Conservation (phyloP, 2,888 invertebrate species). For the Galerucella calmariensis region DNA sequence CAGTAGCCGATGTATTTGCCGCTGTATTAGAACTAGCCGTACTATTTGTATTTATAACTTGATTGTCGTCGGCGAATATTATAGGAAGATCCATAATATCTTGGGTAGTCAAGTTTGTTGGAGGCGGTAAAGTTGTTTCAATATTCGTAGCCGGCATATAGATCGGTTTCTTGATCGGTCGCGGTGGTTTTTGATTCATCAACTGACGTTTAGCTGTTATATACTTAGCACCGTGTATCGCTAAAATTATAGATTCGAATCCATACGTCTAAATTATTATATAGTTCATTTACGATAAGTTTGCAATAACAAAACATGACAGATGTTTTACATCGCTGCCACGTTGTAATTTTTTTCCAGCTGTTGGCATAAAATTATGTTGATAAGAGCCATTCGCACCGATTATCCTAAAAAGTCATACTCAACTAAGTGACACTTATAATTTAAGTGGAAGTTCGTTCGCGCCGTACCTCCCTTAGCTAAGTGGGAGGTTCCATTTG, state of each 20-base stretch:
- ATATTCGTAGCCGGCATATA: constrained; percentile 37
- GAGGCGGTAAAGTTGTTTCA: constrained; percentile 55
- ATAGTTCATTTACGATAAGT: no score
- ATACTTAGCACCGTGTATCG: constrained; percentile 53
- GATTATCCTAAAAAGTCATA: no score
- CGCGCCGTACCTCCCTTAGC: no score
- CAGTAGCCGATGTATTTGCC: background rate
- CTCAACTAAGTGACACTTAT: no score
- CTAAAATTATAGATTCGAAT: constrained; percentile 40
- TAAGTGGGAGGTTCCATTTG: no score
- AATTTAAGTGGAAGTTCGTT: no score
- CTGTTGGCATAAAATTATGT: no score
- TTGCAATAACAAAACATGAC: no score
- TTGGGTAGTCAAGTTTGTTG: constrained; percentile 66
- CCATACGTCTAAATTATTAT: background rate
- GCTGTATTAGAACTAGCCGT: constrained; percentile 9
- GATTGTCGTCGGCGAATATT: constrained; percentile 72
- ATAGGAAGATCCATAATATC: constrained; percentile 76
- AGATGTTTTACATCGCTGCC: no score
- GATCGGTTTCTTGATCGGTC: constrained; percentile 41
- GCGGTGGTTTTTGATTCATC: constrained; percentile 53
- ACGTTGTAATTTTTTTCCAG: no score
- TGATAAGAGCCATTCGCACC: no score
- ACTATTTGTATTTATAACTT: constrained; percentile 54
- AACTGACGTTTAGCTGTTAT: constrained; percentile 61